Conservation (phyloP, 2,888 invertebrate species). For the Philereme transversata region DNA sequence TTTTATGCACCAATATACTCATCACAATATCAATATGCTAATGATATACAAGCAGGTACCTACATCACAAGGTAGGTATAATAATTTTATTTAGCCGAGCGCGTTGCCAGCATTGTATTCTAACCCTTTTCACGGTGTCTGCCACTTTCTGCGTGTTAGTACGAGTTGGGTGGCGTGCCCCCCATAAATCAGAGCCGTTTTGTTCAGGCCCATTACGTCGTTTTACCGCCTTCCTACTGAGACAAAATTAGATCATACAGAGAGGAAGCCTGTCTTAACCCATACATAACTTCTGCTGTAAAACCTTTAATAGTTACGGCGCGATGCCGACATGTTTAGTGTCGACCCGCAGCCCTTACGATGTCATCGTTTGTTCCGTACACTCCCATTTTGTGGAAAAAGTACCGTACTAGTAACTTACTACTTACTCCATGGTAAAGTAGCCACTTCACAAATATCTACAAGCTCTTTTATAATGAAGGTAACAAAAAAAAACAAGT, state of each 20-base stretch:
- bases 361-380: slow-evolving; percentile 43
- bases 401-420: slow-evolving; percentile 11
- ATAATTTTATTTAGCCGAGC: slow-evolving; percentile 55
- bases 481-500: slow-evolving; percentile 21
- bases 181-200: slow-evolving; percentile 77
- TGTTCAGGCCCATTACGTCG: slow-evolving; percentile 76
- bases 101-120: slow-evolving; percentile 60
- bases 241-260: slow-evolving; percentile 78
- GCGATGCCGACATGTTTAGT: slow-evolving; percentile 56
- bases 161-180: slow-evolving; percentile 66
- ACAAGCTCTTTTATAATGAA: slow-evolving; percentile 7
- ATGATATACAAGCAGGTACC: slow-evolving; percentile 37
- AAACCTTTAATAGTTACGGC: slow-evolving; percentile 69
- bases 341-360: slow-evolving; percentile 41
- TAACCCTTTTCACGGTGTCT: slow-evolving; percentile 73
- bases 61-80: slow-evolving; percentile 29
- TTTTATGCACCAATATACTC: neutral
- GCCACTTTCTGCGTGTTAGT: slow-evolving; percentile 74
- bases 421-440: slow-evolving; percentile 9
- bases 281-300: slow-evolving; percentile 71
- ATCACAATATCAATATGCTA: slow-evolving; percentile 35
- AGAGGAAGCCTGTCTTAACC: slow-evolving; percentile 63
- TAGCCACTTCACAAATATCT: slow-evolving; percentile 9
- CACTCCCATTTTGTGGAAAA: slow-evolving; percentile 21
- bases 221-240: slow-evolving; percentile 78